Evolutionary conservation across 2,113 vertebrate genomes (phyloP).

Genomic region (Anhinga anhinga): DNA sequence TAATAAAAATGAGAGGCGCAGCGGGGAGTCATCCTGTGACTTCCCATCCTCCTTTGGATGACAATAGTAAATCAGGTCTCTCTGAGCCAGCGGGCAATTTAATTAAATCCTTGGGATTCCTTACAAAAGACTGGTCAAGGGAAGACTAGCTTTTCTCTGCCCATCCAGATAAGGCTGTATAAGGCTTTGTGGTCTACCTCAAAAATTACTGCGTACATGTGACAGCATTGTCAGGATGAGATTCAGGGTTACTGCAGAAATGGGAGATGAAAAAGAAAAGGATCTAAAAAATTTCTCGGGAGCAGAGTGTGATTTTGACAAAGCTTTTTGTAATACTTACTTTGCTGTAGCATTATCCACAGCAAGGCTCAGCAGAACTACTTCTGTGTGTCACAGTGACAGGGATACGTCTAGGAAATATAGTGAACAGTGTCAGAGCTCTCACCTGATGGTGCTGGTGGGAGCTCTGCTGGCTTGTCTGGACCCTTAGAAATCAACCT

Average conservation of each 20-base stretch:
- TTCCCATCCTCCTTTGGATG: neutral
- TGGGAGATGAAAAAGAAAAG: neutral
- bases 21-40: neutral
- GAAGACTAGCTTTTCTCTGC: neutral
- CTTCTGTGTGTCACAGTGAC: neutral
- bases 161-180: neutral
- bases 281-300: neutral
- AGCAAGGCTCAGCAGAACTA: neutral
- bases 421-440: too few relatives aligned
- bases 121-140: neutral
- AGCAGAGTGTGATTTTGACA: neutral
- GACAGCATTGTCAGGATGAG: neutral
- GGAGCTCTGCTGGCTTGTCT: neutral
- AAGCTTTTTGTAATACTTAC: neutral
- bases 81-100: neutral
- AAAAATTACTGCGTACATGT: rapidly evolving
- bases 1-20: too few relatives aligned
- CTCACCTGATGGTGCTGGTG: rapidly evolving
- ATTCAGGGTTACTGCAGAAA: neutral
- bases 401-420: neutral
- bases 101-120: neutral
- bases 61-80: neutral
- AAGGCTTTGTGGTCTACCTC: neutral
- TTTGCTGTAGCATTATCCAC: rapidly evolving
- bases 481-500: neutral